These are phyloP conservation scores for Cynoglossus semilaevis DNA, from an alignment of 2,113 vertebrate genomes.

Conservation along the genomic window DNA sequence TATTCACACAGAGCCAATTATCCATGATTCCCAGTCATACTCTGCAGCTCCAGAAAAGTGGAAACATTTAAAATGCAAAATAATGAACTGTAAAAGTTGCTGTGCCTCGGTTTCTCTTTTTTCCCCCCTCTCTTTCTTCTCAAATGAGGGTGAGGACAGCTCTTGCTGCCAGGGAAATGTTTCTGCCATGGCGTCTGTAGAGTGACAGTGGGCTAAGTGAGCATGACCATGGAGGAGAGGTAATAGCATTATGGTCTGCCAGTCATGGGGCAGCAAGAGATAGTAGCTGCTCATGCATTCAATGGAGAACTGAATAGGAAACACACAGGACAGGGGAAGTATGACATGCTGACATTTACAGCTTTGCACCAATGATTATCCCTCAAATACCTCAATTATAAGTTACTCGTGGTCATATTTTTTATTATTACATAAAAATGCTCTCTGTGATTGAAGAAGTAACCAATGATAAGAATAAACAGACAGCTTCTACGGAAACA, in stretches of 20 bases:
- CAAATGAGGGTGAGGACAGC: slow-evolving; percentile 64
- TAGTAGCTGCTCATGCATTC: slow-evolving; percentile 51
- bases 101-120: slow-evolving; percentile 26
- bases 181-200: slow-evolving; percentile 41
- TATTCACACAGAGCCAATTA: slow-evolving; percentile 58
- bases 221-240: slow-evolving; percentile 66
- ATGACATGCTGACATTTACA: slow-evolving; percentile 15
- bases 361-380: neutral
- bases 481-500: too few relatives aligned
- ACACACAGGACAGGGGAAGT: slow-evolving; percentile 9
- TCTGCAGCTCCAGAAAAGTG: slow-evolving; percentile 9
- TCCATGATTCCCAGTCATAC: slow-evolving; percentile 50
- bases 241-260: slow-evolving; percentile 65
- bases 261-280: slow-evolving; percentile 46
- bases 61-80: slow-evolving; percentile 35
- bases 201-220: slow-evolving; percentile 69
- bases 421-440: too few relatives aligned
- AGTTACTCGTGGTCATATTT: too few relatives aligned
- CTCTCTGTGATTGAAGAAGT: too few relatives aligned
- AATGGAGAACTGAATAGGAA: slow-evolving; percentile 34
- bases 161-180: slow-evolving; percentile 34
- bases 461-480: too few relatives aligned
- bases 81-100: slow-evolving; percentile 62
- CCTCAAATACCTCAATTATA: neutral
- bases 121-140: neutral